Evolutionary conservation across 2,113 vertebrate species (phyloP).

Genomic region (Alethe diademata): DNA sequence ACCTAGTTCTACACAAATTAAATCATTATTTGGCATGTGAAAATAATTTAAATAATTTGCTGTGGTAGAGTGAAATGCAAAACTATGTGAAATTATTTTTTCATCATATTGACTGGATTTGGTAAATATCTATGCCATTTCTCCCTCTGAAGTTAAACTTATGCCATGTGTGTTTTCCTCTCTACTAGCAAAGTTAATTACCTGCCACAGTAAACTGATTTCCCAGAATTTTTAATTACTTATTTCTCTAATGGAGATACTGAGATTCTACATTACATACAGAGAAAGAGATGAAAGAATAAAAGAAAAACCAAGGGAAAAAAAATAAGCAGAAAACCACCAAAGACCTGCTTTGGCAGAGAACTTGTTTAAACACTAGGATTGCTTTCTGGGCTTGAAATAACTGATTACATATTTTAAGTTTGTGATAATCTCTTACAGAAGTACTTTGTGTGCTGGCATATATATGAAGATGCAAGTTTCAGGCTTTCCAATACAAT

Average conservation of each 20-base stretch:
- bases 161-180: not conserved
- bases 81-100: not conserved
- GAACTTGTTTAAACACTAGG: not conserved
- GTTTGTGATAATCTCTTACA: not conserved
- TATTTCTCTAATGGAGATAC: not conserved
- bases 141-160: not conserved
- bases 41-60: not conserved
- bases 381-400: not conserved
- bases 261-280: not conserved
- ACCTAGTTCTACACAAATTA: not conserved
- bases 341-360: not conserved
- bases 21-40: not conserved
- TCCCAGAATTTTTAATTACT: not conserved
- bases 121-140: not conserved
- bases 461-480: not conserved
- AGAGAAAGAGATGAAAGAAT: not conserved
- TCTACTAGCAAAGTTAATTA: not conserved
- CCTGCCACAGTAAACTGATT: not conserved
- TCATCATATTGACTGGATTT: not conserved
- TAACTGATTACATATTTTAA: not conserved
- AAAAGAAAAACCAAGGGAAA: not conserved
- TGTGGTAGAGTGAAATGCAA: not conserved
- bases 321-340: not conserved
- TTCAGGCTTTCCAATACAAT: not conserved
- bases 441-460: not conserved